Evolutionary conservation across 2,113 vertebrate species (phyloP), one percentile per base, ranked within the genome.

Genomic region (Hippolais icterina): DNA sequence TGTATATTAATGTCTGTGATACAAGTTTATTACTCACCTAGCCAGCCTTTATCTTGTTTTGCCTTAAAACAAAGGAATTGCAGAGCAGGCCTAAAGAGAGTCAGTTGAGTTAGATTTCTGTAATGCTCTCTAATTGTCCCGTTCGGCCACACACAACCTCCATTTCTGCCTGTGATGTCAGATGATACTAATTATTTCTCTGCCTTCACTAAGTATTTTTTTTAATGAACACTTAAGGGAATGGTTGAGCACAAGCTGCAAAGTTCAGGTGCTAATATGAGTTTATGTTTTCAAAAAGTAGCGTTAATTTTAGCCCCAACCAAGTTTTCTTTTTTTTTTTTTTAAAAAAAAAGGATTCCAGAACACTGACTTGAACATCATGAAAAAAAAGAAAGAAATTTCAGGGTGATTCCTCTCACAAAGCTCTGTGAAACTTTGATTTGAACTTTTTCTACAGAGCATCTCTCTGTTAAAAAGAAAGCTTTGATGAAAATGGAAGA

Each of bases 1-100:
- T 78, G 31, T 53, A 75, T 59, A 66, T 71, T 93, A 75, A 84
- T 56, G 56, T 53, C 37, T 42, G 24, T 46, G 49, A 94, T 84
- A 78, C 18, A 83, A 31, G 17, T 92, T 94, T 79, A 70, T 88
- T 94, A 71, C 60, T 93, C 72, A 92, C 76, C 88, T 72, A 66
- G 60, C 35, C 52, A 92, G 72, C 44, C 70, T 93, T 94, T 83
- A 76, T 91, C 85, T 93, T 71, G 25, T 68, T 92, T 89, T 3
- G 6, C 81, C 77, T 68, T 47, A 46, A 92, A 89, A 83, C 77
- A 94, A 94, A 94, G 49, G 47, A 78, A 60, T 56, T 75, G 56
- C 37, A 76, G 68, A 87, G 52, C 15, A 92, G 44, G n/a, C 59
- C 88, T 77, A 35, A 79, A 85, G 53, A 46, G 69, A 79, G 69